Evolutionary conservation across 2,888 invertebrate species (phyloP), one percentile per base, ranked within the genome.

Genomic region (Diadromus collaris): DNA sequence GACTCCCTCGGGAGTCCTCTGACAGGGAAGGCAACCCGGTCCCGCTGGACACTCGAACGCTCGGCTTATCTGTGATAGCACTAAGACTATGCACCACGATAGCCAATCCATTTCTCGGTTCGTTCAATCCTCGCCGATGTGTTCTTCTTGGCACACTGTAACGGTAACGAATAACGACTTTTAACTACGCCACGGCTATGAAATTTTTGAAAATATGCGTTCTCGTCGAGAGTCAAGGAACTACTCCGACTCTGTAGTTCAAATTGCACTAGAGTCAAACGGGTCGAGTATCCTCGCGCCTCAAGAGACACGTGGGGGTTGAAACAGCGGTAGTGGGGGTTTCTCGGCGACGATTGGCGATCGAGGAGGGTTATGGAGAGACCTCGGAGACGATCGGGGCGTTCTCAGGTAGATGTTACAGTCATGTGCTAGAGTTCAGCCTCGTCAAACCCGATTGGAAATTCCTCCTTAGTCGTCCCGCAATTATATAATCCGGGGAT

Each of bases 1-100:
- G 16, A 78, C 82, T 0, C 75, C 76, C 2, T 63, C 56, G 2
- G 69, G 68, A 46, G 69, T 78, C 3, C 19, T 38, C 9, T 77
- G 48, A 51, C 85, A 86, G n/a, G 21, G 34, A 32, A 76, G 78
- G 63, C 84, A 85, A 7, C 75, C 82, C 9, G 21, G 41, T 13
- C 80, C 82, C 32, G 81, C 72, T 3, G 85, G 82, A 61, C 85
- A 85, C 54, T 83, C 79, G 34, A 71, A 73, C 1, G 60, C 80
- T 21, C n/a, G 19, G 6, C 27, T 32, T 2, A 51, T 64, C 58
- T 44, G 19, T n/a, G 71, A 51, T 16, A 80, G 34, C 27, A 54
- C 48, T 34, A 78, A 29, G 10, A 82, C 5, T n/a, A 78, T 27
- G 44, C 24, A 70, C 67, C 67, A 76, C 56, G 67, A 61, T 71